These are phyloP conservation scores for Cosmia pyralina DNA, from an alignment of 2,888 invertebrate genomes.

Conservation along the genomic window DNA sequence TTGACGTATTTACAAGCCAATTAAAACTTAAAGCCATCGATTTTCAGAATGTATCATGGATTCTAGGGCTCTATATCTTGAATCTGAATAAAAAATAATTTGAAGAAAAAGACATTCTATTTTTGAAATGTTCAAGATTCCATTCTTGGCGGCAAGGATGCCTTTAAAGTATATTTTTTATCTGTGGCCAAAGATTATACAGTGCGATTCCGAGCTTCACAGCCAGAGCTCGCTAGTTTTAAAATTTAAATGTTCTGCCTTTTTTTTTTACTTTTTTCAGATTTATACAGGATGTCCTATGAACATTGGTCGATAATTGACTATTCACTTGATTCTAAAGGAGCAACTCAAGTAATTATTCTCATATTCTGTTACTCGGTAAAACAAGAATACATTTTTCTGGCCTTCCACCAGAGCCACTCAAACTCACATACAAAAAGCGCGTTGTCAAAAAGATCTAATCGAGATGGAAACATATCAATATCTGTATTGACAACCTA, in stretches of 20 bases:
- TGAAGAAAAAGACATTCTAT: slow-evolving; percentile 42
- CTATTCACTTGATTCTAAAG: too few species aligned
- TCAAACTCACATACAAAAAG: background rate
- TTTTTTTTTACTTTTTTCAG: background rate
- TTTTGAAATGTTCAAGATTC: slow-evolving; percentile 55
- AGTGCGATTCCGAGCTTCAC: slow-evolving; percentile 37
- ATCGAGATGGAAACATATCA: too few species aligned
- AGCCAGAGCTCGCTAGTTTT: slow-evolving; percentile 43
- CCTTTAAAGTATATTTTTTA: slow-evolving; percentile 54
- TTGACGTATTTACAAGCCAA: slow-evolving; percentile 23
- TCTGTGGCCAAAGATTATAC: slow-evolving; percentile 50
- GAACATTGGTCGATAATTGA: too few species aligned
- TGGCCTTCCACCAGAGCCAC: background rate
- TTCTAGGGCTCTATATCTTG: slow-evolving; percentile 32
- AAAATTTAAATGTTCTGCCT: slow-evolving; percentile 50
- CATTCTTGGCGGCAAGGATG: slow-evolving; percentile 53
- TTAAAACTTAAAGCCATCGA: slow-evolving; percentile 17
- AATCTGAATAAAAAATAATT: slow-evolving; percentile 28
- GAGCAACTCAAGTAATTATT: background rate
- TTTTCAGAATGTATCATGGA: slow-evolving; percentile 34
- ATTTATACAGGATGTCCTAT: slow-evolving; percentile 10
- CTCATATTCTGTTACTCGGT: background rate
- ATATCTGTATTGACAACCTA: background rate
- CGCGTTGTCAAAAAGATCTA: too few species aligned
- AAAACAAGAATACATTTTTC: background rate